Evolutionary conservation across 2,113 vertebrate species (phyloP).

Genomic region (Xerus inauris): DNA sequence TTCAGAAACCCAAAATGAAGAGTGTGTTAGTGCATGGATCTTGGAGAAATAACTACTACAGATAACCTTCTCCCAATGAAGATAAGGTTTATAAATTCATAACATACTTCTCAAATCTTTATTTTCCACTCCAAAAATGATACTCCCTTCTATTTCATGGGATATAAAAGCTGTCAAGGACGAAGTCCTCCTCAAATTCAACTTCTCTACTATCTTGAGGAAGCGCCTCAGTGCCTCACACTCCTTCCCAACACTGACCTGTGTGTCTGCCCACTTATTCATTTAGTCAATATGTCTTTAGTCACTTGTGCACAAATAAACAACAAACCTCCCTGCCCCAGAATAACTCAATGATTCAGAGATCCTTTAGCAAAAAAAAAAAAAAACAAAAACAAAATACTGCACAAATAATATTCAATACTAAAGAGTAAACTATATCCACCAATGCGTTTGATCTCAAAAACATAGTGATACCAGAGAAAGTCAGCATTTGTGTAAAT

Average conservation of each 20-base stretch:
- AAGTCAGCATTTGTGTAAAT: neutral
- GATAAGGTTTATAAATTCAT: neutral
- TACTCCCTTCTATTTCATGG: neutral
- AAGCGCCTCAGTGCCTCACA: neutral
- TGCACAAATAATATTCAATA: neutral
- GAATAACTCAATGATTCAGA: neutral
- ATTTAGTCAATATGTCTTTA: neutral
- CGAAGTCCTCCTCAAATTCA: neutral
- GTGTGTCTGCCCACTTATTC: neutral
- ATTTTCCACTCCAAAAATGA: neutral
- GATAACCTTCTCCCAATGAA: neutral
- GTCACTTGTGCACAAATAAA: neutral
- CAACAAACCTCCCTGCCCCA: neutral
- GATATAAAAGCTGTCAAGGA: neutral
- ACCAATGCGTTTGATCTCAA: neutral
- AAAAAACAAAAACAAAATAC: neutral
- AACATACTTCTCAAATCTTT: neutral
- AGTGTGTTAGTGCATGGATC: neutral
- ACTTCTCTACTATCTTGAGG: neutral
- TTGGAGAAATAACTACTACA: neutral
- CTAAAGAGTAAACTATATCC: neutral
- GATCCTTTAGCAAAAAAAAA: neutral
- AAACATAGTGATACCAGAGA: neutral
- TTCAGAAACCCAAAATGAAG: neutral
- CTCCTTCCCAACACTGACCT: neutral